Evolutionary conservation across 1,140 invertebrate genomes (phyloP).

Genomic region (Oryzaephilus surinamensis): DNA sequence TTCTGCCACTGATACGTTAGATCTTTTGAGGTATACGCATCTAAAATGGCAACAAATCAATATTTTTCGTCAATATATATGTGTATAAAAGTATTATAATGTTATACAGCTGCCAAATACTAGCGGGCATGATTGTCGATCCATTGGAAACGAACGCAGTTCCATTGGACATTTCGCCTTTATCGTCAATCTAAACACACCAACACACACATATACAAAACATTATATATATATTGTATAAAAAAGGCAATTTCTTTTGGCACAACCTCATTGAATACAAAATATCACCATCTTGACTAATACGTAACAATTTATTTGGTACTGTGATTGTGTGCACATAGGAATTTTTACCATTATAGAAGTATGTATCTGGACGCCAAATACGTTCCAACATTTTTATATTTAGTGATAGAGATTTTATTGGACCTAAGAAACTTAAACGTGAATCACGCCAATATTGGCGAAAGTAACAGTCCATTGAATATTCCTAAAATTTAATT

Average conservation of each 20-base stretch:
- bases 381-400: slow-evolving; percentile 89
- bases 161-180: slow-evolving; percentile 97
- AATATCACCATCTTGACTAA: slow-evolving; percentile 82
- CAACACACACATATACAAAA: too few species aligned
- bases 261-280: slow-evolving; percentile 95
- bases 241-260: slow-evolving; percentile 16
- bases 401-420: slow-evolving; percentile 69
- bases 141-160: slow-evolving; percentile 93
- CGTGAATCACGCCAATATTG: slow-evolving; percentile 79
- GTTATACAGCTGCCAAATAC: slow-evolving; percentile 92
- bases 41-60: slow-evolving; percentile 46
- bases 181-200: slow-evolving; percentile 92
- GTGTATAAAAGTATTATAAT: not conserved
- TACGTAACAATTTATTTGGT: slow-evolving; percentile 85
- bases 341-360: slow-evolving; percentile 74
- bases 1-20: slow-evolving; percentile 85
- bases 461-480: slow-evolving; percentile 94
- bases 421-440: slow-evolving; percentile 71
- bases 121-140: slow-evolving; percentile 84
- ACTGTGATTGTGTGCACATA: slow-evolving; percentile 87
- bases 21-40: slow-evolving; percentile 83
- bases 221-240: not conserved
- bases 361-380: slow-evolving; percentile 84
- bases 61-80: not conserved
- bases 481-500: slow-evolving; percentile 64